Evolutionary conservation across 2,113 vertebrate species (phyloP).

Genomic region (Pao palembangensis): DNA sequence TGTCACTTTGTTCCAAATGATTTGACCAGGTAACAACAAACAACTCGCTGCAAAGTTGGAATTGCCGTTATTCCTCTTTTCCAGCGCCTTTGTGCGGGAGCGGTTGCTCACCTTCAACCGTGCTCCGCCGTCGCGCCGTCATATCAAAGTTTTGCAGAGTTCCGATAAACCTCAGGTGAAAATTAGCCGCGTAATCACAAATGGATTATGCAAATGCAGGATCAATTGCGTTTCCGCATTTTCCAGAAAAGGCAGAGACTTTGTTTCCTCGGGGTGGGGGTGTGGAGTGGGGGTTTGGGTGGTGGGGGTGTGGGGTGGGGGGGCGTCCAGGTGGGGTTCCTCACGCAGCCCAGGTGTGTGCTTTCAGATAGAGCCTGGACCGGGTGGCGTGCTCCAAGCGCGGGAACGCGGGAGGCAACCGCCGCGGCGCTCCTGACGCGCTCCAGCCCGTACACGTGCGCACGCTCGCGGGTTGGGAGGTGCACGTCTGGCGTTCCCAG

Average conservation of each 20-base stretch:
- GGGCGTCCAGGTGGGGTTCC: conserved; percentile 65
- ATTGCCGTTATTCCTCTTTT: no score
- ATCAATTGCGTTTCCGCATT: conserved; percentile 60
- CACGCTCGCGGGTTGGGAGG: conserved; percentile 66
- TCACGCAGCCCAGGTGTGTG: conserved; percentile 72
- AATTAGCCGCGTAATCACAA: conserved; percentile 64
- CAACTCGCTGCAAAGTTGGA: not conserved
- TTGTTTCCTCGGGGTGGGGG: conserved; percentile 55
- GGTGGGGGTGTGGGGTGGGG: no score
- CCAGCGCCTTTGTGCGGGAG: no score
- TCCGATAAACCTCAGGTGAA: conserved; percentile 48
- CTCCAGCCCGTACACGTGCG: conserved; percentile 67
- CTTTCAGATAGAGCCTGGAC: conserved; percentile 76
- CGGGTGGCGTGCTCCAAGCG: conserved; percentile 64
- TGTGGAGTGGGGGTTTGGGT: no score
- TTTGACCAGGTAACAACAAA: conserved; percentile 18
- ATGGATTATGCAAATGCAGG: conserved; percentile 72
- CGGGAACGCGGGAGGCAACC: no score
- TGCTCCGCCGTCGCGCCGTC: conserved; percentile 32
- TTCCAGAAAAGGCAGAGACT: conserved; percentile 7
- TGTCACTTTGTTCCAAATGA: conserved; percentile 15
- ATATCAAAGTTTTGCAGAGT: conserved; percentile 57
- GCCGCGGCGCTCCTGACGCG: no score
- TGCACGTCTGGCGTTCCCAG: conserved; percentile 64
- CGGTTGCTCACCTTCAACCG: no score